Evolutionary conservation across 2,113 vertebrate genomes (phyloP).

Genomic region (Merops nubicus): DNA sequence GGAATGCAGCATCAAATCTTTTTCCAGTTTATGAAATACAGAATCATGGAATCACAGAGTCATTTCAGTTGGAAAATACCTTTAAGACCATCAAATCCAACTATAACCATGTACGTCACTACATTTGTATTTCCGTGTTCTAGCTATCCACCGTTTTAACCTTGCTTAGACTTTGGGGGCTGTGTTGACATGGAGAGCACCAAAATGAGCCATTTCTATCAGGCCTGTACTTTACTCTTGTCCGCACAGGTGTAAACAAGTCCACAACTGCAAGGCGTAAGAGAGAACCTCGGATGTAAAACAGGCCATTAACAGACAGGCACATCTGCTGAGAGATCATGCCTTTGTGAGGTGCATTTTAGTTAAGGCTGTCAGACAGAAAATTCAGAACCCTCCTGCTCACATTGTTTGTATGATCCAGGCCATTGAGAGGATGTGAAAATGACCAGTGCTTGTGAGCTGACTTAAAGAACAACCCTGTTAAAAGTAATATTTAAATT

Average conservation of each 20-base stretch:
- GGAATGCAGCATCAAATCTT: background rate
- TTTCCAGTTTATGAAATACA: background rate
- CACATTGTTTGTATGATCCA: background rate
- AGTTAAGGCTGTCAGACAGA: background rate
- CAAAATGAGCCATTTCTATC: background rate
- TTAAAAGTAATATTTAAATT: background rate
- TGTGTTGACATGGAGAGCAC: fast-evolving
- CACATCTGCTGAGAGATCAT: background rate
- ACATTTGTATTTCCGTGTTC: background rate
- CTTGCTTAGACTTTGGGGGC: background rate
- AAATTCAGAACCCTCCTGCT: background rate
- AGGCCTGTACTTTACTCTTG: background rate
- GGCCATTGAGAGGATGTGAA: background rate
- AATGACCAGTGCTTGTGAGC: background rate
- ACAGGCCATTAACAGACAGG: background rate
- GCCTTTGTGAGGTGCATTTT: background rate
- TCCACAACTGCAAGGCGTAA: background rate
- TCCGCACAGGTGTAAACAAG: background rate
- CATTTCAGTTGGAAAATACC: background rate
- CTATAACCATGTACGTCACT: background rate
- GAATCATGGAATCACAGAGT: background rate
- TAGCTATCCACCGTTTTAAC: background rate
- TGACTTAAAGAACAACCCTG: background rate
- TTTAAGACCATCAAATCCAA: background rate
- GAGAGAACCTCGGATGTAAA: background rate